A percentile compares a stretch with the other conserved stretches of the same genome.
Conservation (phyloP, 2,797 vertebrate species). For the Echiichthys vipera region DNA sequence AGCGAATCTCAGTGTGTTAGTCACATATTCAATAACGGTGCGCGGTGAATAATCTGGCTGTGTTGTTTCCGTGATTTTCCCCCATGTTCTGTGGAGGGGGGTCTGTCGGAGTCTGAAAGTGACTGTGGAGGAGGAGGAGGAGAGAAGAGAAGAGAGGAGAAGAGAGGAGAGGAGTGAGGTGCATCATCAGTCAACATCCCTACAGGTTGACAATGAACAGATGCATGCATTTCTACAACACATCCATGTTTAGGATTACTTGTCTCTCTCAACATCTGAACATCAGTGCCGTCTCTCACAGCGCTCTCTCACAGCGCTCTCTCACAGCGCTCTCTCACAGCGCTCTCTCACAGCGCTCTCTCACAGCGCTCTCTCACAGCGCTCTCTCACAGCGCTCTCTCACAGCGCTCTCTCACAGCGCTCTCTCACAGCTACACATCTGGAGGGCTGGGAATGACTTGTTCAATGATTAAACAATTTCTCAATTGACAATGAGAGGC, state of each 20-base stretch:
- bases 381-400: conserved; percentile 25
- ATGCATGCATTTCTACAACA: conserved; percentile 60
- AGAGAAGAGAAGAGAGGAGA: conserved; percentile 1
- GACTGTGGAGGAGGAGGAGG: conserved; percentile 40
- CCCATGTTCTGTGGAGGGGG: conserved; percentile 45
- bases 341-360: conserved; percentile 33
- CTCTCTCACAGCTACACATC: conserved; percentile 34
- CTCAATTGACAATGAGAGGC: conserved; percentile 40
- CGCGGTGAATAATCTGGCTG: conserved; percentile 80
- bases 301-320: conserved; percentile 16
- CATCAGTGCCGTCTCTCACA: conserved; percentile 15
- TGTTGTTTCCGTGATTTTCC: conserved; percentile 69
- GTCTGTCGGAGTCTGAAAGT: conserved; percentile 53
- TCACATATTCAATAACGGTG: conserved; percentile 85
- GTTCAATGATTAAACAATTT: conserved; percentile 62
- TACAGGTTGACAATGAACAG: conserved; percentile 77
- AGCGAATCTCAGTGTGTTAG: conserved; percentile 84
- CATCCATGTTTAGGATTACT: conserved; percentile 66
- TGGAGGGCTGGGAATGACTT: conserved; percentile 34
- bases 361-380: conserved; percentile 32
- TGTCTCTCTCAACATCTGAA: conserved; percentile 54
- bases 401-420: conserved; percentile 10
- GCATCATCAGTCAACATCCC: conserved; percentile 78
- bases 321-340: conserved; percentile 27
- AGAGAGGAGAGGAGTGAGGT: conserved; percentile 57